Percentiles rank a stretch among this genome's conserved stretches.
These are phyloP conservation scores for Aegotheles bennettii DNA, from an alignment of 2,113 vertebrate species.

Conservation along the genomic window DNA sequence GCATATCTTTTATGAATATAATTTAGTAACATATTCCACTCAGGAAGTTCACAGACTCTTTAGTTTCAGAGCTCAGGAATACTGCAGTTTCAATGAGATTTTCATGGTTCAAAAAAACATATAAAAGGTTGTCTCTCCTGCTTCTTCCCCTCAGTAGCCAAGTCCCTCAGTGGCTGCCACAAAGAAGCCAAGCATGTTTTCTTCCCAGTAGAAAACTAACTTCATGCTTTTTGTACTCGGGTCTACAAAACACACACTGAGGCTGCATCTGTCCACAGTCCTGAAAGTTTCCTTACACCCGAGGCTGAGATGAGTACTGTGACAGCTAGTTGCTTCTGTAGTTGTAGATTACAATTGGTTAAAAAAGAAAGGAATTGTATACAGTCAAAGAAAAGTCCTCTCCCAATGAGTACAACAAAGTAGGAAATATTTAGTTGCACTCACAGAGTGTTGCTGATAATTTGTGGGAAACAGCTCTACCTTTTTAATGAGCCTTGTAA, in stretches of 20 bases:
- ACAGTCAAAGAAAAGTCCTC: not conserved
- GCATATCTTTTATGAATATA: not conserved
- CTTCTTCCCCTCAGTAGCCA: not conserved
- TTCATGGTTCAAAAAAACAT: not conserved
- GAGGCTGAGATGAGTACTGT: not conserved
- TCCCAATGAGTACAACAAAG: not conserved
- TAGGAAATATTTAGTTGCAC: not conserved
- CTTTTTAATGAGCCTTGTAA: not conserved
- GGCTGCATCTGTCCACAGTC: not conserved
- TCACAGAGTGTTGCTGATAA: not conserved
- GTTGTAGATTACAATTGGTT: not conserved
- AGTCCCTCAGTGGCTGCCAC: not conserved
- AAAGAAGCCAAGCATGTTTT: not conserved
- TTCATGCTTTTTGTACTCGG: not conserved
- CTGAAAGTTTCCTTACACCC: not conserved
- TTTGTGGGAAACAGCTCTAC: fast-evolving
- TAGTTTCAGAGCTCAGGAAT: not conserved
- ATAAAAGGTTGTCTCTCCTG: not conserved
- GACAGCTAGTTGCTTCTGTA: not conserved
- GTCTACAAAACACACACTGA: not conserved
- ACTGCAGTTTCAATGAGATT: not conserved
- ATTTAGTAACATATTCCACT: not conserved
- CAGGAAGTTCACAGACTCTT: not conserved
- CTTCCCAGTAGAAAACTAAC: not conserved
- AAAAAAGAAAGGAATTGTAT: not conserved